Evolutionary conservation across 2,113 vertebrate species (phyloP).

Genomic region (Petrocephalus zakoni): DNA sequence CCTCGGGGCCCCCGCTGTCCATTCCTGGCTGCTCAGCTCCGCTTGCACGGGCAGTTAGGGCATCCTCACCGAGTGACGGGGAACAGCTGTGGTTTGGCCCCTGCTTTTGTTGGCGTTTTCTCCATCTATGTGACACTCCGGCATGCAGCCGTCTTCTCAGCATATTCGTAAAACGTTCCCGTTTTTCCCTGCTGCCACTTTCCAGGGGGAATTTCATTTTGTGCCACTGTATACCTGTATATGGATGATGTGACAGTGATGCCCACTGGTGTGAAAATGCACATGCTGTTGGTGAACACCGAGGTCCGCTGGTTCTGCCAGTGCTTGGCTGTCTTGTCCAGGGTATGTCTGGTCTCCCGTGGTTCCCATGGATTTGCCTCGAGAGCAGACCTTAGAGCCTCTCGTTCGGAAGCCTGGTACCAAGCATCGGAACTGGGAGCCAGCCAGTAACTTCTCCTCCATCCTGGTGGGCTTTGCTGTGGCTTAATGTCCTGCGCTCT

Average conservation of each 20-base stretch:
- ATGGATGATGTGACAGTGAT: neutral
- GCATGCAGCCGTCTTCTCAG: neutral
- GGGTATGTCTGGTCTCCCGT: neutral
- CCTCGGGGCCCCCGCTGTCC: neutral
- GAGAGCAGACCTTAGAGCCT: neutral
- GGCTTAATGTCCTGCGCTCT: neutral
- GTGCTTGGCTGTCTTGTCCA: neutral
- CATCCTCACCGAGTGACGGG: neutral
- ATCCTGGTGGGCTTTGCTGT: neutral
- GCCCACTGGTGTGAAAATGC: neutral
- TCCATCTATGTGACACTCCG: neutral
- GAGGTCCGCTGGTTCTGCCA: neutral
- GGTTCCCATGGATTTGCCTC: neutral
- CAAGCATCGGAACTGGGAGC: neutral
- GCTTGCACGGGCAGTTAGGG: neutral
- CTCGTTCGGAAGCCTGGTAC: neutral
- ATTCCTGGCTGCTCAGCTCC: neutral
- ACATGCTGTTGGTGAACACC: neutral
- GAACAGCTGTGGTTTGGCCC: neutral
- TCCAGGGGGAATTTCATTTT: neutral
- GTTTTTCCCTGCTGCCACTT: neutral
- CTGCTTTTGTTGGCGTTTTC: neutral
- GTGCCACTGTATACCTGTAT: neutral
- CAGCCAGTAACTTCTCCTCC: neutral
- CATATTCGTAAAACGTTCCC: neutral